Evolutionary conservation across 1,140 invertebrate genomes (phyloP), one percentile per base, ranked within the genome.

Genomic region (Drosophila ficusphila): DNA sequence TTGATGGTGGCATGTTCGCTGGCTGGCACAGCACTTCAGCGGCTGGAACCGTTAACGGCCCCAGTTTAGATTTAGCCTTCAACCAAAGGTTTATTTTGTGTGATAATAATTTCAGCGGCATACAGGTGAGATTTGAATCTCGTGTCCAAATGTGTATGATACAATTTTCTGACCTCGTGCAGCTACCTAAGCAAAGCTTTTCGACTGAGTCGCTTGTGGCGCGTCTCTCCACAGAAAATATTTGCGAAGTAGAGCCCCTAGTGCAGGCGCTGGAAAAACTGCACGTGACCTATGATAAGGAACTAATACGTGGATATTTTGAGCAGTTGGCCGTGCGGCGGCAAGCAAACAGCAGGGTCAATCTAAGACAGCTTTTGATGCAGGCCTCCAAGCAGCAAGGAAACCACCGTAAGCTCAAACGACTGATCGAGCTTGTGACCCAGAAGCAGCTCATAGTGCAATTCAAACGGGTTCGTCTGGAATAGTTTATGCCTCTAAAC

Each of bases 221-320:
- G 23, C 74, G 64, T 16, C 69, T 91, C 23, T 57, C 83, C 19
- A 90, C 90, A 23, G 57, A 71, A 49, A 64, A 90, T 46, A 53
- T 71, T 39, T 86, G 79, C 51, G 76, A 90, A 38, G 81, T 88
- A 69, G 72, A 79, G 42, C 64, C 78, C 47, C 58, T 91, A 77
- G 69, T 88, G 77, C 83, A 89, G 72, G 83, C 90, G 51, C 76
- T 91, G 56, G 85, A 91, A 44, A 79, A 88, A 62, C 71, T 91
- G 64, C 64, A 90, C 47, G 65, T 91, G 38, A 48, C 79, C 41
- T 91, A 89, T 49, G 82, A 91, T 42, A 65, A 65, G 38, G 57
- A 76, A 7, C 54, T 79, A 12, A 57, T 91, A 52, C 85, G 79
- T 36, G 29, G 34, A 19, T 85, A 81, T 41, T 89, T 90, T 23